Percentiles rank a stretch among this genome's conserved stretches.
phyloP scores from a whole-genome alignment of 2,888 invertebrate species.

The Thereva nobilitata region DNA sequence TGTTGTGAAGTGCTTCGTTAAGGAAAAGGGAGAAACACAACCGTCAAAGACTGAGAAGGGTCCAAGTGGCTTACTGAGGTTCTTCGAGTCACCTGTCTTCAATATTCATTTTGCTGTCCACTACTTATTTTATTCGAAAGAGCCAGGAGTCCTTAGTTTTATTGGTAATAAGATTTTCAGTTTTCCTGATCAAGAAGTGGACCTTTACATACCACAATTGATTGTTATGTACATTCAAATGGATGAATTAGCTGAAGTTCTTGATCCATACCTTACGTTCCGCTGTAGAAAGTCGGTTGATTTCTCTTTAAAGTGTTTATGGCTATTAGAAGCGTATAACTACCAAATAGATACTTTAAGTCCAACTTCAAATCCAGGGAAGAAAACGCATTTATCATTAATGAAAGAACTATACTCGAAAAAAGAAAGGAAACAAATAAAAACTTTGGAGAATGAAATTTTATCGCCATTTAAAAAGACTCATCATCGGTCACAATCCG shows the following conservation, averaged over 20 bases:
- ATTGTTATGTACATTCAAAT: slow-evolving; percentile 99
- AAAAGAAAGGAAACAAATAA: slow-evolving; percentile 48
- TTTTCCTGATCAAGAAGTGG: slow-evolving; percentile 89
- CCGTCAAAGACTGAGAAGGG: slow-evolving; percentile 53
- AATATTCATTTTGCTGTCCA: slow-evolving; percentile 98
- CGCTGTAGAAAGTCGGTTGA: slow-evolving; percentile 93
- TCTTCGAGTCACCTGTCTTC: slow-evolving; percentile 97
- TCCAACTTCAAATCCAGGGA: slow-evolving; percentile 45
- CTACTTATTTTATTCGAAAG: slow-evolving; percentile 97
- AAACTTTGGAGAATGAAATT: slow-evolving; percentile 39
- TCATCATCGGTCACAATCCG: slow-evolving; percentile 79
- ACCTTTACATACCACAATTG: slow-evolving; percentile 97
- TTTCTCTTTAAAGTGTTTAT: slow-evolving; percentile 94
- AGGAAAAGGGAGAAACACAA: slow-evolving; percentile 47
- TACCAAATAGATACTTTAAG: slow-evolving; percentile 54
- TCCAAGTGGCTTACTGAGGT: slow-evolving; percentile 61
- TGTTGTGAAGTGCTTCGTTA: slow-evolving; percentile 57
- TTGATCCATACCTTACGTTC: slow-evolving; percentile 79
- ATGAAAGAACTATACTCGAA: slow-evolving; percentile 58
- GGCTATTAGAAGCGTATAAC: slow-evolving; percentile 91
- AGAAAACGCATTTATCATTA: slow-evolving; percentile 55
- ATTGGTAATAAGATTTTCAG: slow-evolving; percentile 97
- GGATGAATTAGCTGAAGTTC: slow-evolving; percentile 93
- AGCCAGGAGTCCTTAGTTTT: slow-evolving; percentile 96
- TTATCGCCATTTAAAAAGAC: slow-evolving; percentile 68